Evolutionary conservation across 2,113 vertebrate species (phyloP), one percentile per base, ranked within the genome.

Genomic region (Halcyon senegalensis): DNA sequence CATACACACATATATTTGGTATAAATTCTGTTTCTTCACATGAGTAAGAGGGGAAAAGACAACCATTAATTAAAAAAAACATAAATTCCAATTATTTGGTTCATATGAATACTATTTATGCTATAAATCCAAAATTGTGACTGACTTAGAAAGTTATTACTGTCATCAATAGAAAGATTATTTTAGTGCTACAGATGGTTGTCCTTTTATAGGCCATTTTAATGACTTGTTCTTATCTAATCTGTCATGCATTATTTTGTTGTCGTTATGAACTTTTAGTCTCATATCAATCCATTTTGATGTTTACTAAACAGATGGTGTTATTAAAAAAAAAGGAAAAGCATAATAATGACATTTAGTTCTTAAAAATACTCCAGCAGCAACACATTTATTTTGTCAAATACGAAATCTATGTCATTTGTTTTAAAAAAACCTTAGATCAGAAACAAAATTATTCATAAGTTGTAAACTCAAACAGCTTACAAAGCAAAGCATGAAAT

Each of bases 221-320:
- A 98, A 98, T 97, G 97, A 97, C 95, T 98, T 97, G 60, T 95
- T 98, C 97, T 97, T 97, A 97, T 97, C 97, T 98, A 96, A 97
- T 98, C 93, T 97, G 95, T 97, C 97, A 97, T 97, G 92, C 90
- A 88, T 97, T 98, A 97, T 97, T 98, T 97, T 96, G 94, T 96
- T 98, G 95, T 92, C 68, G 15, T 97, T 96, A 96, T 80, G 91
- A 98, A 98, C 97, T 98, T 98, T 95, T 92, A 30, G 95, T 97
- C 97, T 97, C 94, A 37, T 97, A 97, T 96, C 96, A 97, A 97
- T 98, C 97, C 97, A 94, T 97, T 97, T 96, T 92, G 91, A 94
- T 97, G 97, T 98, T 98, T 97, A 96, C 97, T 94, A 98, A 98
- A 98, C 98, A 98, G 96, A 98, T 98, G 97, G 97, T 91, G 92